Percentiles rank a stretch among this genome's conserved stretches.
These are phyloP conservation scores for Dorcus hopei DNA, from an alignment of 2,888 invertebrate genomes.

Conservation along the genomic window DNA sequence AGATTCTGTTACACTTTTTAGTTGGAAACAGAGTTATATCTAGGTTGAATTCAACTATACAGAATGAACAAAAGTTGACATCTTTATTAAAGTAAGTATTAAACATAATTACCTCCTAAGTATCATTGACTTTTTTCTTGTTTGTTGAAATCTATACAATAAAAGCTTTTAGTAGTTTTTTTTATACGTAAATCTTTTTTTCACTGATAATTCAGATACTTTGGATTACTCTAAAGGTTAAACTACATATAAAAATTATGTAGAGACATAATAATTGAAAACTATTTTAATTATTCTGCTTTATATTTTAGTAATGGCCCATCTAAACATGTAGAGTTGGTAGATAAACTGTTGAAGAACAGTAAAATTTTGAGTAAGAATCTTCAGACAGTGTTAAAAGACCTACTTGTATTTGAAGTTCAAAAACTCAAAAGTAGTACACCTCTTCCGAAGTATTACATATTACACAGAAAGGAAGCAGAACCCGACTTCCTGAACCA, in stretches of 20 bases:
- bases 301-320: conserved; percentile 63
- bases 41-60: conserved; percentile 59
- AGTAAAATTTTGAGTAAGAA: conserved; percentile 63
- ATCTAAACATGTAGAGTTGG: conserved; percentile 64
- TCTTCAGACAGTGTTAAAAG: conserved; percentile 62
- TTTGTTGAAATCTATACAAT: neutral
- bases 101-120: neutral
- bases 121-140: neutral
- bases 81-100: conserved; percentile 65
- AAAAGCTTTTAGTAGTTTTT: neutral
- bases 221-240: too few species aligned
- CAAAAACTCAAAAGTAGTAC: conserved; percentile 54
- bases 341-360: conserved; percentile 71
- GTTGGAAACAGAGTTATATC: conserved; percentile 68
- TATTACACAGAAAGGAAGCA: conserved; percentile 68
- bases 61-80: conserved; percentile 67
- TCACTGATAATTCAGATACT: too few species aligned
- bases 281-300: too few species aligned
- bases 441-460: conserved; percentile 56
- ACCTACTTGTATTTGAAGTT: conserved; percentile 68
- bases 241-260: too few species aligned
- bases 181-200: too few species aligned
- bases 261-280: too few species aligned
- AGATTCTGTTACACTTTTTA: conserved; percentile 65
- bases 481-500: conserved; percentile 73